Percentiles rank a stretch among this genome's conserved stretches.
These are phyloP conservation scores for Zygaena filipendulae DNA, from an alignment of 2,888 invertebrate genomes.

Conservation along the genomic window DNA sequence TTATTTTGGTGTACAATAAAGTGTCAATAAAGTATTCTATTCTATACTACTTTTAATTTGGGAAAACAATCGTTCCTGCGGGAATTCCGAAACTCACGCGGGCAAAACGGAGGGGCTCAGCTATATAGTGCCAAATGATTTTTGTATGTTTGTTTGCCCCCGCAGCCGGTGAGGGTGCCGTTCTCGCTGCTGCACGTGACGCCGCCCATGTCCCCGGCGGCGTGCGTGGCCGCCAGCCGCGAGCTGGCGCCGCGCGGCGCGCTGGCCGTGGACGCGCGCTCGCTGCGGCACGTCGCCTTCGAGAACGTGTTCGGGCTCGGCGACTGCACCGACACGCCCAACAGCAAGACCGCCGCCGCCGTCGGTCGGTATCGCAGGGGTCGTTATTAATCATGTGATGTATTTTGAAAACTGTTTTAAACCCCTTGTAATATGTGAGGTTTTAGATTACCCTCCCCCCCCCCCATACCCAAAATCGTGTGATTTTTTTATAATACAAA, in stretches of 20 bases:
- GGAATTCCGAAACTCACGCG: too few species aligned
- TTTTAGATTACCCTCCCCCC: too few species aligned
- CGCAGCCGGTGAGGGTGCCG: constrained; percentile 50
- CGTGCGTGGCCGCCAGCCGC: constrained; percentile 66
- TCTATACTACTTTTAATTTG: too few species aligned
- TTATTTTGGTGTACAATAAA: too few species aligned
- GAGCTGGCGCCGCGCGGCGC: constrained; percentile 80
- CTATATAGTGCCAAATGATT: background rate
- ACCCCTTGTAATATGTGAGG: too few species aligned
- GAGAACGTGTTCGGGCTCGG: constrained; percentile 92
- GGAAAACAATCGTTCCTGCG: too few species aligned
- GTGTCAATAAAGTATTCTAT: too few species aligned
- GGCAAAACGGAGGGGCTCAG: too few species aligned
- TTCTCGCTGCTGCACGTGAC: constrained; percentile 89
- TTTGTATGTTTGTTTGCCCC: background rate
- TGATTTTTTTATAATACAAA: too few species aligned
- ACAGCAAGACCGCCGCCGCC: constrained; percentile 96
- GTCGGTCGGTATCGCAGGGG: constrained; percentile 79
- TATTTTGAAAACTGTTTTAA: too few species aligned
- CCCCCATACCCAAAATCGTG: too few species aligned
- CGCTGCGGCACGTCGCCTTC: constrained; percentile 81
- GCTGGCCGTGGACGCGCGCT: constrained; percentile 78
- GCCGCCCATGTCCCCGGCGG: constrained; percentile 87
- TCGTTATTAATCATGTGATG: too few species aligned
- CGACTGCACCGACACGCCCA: constrained; percentile 90